A percentile compares a stretch with the other conserved stretches of the same genome.
Conservation (phyloP, 2,113 vertebrate species). For the Colossoma macropomum region DNA sequence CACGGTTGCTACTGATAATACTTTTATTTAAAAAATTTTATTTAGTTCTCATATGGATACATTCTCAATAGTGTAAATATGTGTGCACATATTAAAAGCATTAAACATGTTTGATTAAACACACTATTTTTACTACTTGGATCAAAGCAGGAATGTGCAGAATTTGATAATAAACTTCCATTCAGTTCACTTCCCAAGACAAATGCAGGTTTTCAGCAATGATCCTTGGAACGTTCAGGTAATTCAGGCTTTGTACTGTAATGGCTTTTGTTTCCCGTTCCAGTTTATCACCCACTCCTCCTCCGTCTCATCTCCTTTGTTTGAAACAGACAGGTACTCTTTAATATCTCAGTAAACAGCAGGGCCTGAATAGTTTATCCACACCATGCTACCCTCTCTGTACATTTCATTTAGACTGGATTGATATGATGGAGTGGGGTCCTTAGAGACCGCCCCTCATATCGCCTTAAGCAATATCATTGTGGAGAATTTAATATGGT, state of each 20-base stretch:
- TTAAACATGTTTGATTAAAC: too few species aligned
- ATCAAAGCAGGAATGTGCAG: too few species aligned
- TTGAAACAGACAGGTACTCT: not conserved
- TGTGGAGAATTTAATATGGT: not conserved
- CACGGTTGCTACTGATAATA: too few species aligned
- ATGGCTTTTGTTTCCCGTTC: not conserved
- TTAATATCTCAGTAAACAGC: not conserved
- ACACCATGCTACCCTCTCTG: not conserved
- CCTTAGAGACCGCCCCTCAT: not conserved
- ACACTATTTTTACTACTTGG: too few species aligned
- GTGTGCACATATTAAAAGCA: too few species aligned
- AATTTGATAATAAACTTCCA: not conserved
- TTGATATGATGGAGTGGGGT: slow-evolving; percentile 40
- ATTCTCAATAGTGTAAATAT: too few species aligned
- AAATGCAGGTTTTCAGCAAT: not conserved
- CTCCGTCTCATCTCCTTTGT: too few species aligned
- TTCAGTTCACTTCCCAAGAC: not conserved
- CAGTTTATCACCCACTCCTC: not conserved
- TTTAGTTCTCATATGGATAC: too few species aligned
- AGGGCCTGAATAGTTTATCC: not conserved
- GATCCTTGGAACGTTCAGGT: not conserved
- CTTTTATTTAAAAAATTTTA: too few species aligned
- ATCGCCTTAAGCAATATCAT: not conserved
- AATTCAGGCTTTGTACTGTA: not conserved
- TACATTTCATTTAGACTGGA: slow-evolving; percentile 32